These are phyloP conservation scores for Marasmarcha lunaedactyla DNA, from an alignment of 2,888 invertebrate genomes.

Conservation along the genomic window DNA sequence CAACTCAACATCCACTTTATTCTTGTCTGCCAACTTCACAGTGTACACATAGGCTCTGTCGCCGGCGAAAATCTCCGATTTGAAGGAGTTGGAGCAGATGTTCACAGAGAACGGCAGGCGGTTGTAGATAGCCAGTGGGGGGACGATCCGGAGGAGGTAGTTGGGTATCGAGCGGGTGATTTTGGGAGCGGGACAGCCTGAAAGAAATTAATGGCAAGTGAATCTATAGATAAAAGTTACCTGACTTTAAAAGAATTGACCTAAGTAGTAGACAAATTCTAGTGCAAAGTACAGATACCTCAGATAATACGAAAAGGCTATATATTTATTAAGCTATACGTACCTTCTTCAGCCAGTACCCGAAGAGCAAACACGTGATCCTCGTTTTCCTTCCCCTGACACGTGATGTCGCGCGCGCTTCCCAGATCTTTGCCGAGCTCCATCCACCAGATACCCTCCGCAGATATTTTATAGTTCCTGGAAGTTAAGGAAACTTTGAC, in stretches of 20 bases:
- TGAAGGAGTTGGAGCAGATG: constrained; percentile 3
- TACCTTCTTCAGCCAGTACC: constrained; percentile 69
- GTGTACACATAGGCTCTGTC: constrained; percentile 78
- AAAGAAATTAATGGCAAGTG: constrained; percentile 2
- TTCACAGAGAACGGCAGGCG: constrained; percentile 80
- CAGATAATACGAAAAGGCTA: too few relatives aligned
- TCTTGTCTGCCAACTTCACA: constrained; percentile 71
- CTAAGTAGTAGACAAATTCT: too few relatives aligned
- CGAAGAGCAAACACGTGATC: constrained; percentile 76
- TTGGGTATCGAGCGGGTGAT: constrained; percentile 74
- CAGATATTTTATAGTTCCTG: constrained; percentile 78
- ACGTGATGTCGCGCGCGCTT: constrained; percentile 74
- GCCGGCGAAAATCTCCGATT: constrained; percentile 74
- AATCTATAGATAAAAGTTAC: too few relatives aligned
- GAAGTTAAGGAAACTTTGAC: constrained; percentile 13
- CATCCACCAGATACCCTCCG: constrained; percentile 84
- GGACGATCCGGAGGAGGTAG: constrained; percentile 77
- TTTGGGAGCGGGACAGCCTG: constrained; percentile 49
- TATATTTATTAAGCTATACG: too few relatives aligned
- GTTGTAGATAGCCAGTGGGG: constrained; percentile 81
- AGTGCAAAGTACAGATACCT: too few relatives aligned
- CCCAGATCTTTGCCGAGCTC: constrained; percentile 76
- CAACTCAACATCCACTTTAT: constrained; percentile 54
- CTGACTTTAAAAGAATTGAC: too few relatives aligned
- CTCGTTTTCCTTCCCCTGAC: constrained; percentile 72